Evolutionary conservation across 2,113 vertebrate genomes (phyloP).

Genomic region (Myiozetetes cayanensis): DNA sequence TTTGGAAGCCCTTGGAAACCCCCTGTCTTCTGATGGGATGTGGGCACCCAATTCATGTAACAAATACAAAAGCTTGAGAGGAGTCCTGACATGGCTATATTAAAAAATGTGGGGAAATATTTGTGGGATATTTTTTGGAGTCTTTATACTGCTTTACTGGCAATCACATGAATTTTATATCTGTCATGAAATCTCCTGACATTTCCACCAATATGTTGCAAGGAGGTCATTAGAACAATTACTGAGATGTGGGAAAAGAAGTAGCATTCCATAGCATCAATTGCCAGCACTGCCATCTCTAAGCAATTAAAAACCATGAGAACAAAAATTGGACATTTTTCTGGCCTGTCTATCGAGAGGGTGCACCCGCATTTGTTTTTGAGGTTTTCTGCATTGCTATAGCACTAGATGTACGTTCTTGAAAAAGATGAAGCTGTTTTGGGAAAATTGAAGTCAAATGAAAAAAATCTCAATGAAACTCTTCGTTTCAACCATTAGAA

Average conservation of each 20-base stretch:
- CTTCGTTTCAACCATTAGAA: not conserved
- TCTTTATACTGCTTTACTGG: slow-evolving; percentile 47
- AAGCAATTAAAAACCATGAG: slow-evolving; percentile 34
- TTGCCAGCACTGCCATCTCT: slow-evolving; percentile 23
- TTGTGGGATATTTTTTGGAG: slow-evolving; percentile 56
- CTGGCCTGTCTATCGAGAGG: not conserved
- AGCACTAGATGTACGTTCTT: not conserved
- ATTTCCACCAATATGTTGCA: slow-evolving; percentile 56
- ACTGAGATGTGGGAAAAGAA: slow-evolving; percentile 56
- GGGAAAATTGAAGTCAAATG: not conserved
- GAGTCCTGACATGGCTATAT: not conserved
- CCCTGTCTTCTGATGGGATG: not conserved
- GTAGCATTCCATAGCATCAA: slow-evolving; percentile 48
- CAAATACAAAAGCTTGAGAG: not conserved
- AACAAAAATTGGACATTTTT: not conserved
- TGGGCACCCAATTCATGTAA: not conserved
- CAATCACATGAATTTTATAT: slow-evolving; percentile 57
- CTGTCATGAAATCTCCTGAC: slow-evolving; percentile 63
- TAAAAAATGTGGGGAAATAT: slow-evolving; percentile 58
- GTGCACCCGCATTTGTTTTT: not conserved
- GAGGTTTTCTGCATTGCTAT: not conserved
- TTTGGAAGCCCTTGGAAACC: not conserved
- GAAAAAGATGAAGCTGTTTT: not conserved
- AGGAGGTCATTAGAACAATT: slow-evolving; percentile 60
- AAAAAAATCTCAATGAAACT: not conserved